Evolutionary conservation across 2,888 invertebrate species (phyloP).

Genomic region (Adelognathus sp.): DNA sequence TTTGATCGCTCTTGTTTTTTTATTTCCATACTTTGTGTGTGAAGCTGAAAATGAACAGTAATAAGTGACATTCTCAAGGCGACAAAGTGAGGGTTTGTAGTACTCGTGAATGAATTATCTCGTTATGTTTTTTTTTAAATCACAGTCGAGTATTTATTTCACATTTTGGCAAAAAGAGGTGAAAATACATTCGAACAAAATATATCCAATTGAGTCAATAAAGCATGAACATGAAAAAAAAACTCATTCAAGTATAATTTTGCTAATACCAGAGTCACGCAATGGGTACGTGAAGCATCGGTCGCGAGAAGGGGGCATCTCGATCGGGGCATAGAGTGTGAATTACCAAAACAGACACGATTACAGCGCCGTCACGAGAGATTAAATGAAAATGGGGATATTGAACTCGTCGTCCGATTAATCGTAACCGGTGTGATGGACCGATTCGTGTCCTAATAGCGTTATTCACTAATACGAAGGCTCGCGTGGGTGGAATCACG

Average conservation of each 20-base stretch:
- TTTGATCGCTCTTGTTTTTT: constrained; percentile 26
- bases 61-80: constrained; percentile 20
- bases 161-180: constrained; percentile 16
- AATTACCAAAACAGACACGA: constrained; percentile 45
- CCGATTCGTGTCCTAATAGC: constrained; percentile 28
- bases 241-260: not conserved
- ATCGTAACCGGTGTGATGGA: constrained; percentile 40
- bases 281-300: not conserved
- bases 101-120: constrained; percentile 18
- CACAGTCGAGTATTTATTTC: not conserved
- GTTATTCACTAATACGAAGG: constrained; percentile 6
- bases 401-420: constrained; percentile 42
- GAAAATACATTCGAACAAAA: constrained; percentile 51
- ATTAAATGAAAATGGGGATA: constrained; percentile 37
- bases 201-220: not conserved
- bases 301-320: constrained; percentile 44
- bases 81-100: constrained; percentile 16
- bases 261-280: not conserved
- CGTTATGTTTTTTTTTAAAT: not conserved
- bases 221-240: constrained; percentile 11
- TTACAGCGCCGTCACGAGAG: constrained; percentile 32
- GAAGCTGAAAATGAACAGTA: constrained; percentile 18
- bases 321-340: constrained; percentile 46
- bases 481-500: not conserved
- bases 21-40: not conserved